Percentiles rank a stretch among this genome's conserved stretches.
Evolutionary conservation across 2,113 vertebrate genomes (phyloP).

Genomic region (Azemiops feae): DNA sequence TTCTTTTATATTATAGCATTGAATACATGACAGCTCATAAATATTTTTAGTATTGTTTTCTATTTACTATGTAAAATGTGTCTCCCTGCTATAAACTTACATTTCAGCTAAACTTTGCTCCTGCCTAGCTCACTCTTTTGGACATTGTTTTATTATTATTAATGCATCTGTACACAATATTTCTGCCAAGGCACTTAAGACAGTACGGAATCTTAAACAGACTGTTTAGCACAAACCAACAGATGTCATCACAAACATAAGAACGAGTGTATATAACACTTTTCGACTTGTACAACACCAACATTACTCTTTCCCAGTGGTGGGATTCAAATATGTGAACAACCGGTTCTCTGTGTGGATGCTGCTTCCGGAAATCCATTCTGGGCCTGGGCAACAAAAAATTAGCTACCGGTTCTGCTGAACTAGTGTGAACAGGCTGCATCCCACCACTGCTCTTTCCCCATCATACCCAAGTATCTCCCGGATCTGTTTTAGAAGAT

Average conservation of each 20-base stretch:
- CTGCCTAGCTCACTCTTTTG: not conserved
- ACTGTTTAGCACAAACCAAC: not conserved
- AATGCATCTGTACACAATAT: not conserved
- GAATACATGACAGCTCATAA: conserved; percentile 9
- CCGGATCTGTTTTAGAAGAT: not conserved
- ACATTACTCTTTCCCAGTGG: not conserved
- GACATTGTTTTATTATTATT: not conserved
- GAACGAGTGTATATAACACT: not conserved
- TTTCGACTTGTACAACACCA: not conserved
- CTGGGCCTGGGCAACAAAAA: too few relatives aligned
- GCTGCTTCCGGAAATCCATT: too few relatives aligned
- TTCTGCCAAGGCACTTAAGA: not conserved
- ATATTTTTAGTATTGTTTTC: conserved; percentile 24
- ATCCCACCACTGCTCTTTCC: not conserved
- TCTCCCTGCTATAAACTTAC: not conserved
- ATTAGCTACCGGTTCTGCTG: too few relatives aligned
- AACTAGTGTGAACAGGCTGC: too few relatives aligned
- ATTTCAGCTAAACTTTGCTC: not conserved
- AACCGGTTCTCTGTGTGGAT: too few relatives aligned
- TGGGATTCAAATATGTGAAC: too few relatives aligned
- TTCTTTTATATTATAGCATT: conserved; percentile 35
- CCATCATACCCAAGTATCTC: not conserved
- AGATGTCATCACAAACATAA: not conserved
- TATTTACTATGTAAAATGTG: not conserved
- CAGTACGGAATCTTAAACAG: not conserved